These are phyloP conservation scores for Crotalus helleri DNA, from an alignment of 2,113 vertebrate genomes.

Conservation along the genomic window DNA sequence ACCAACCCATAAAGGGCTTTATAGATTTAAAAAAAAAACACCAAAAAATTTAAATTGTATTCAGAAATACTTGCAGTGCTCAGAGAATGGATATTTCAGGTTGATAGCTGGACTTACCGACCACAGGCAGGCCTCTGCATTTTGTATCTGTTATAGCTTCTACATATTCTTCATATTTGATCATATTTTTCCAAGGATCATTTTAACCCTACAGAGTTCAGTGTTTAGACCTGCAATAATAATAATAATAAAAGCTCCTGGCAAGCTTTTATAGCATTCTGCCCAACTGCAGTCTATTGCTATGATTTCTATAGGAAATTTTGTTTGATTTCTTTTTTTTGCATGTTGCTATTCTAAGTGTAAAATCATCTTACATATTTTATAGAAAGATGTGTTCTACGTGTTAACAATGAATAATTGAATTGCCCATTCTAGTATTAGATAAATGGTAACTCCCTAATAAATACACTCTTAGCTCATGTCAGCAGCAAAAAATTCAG, in stretches of 20 bases:
- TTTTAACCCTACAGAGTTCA: not conserved
- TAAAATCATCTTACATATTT: not conserved
- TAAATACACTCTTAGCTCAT: not conserved
- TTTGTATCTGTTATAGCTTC: not conserved
- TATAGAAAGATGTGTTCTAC: not conserved
- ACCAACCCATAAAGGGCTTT: not conserved
- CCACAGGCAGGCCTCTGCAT: not conserved
- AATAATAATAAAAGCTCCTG: not conserved
- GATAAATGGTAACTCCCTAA: not conserved
- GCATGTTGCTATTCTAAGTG: not conserved
- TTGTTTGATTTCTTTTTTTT: not conserved
- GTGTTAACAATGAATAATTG: not conserved
- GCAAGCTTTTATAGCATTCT: not conserved
- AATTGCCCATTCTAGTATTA: not conserved
- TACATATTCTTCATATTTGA: not conserved
- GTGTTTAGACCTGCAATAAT: not conserved
- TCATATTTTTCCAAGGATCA: not conserved
- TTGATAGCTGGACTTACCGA: not conserved
- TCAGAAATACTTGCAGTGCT: not conserved
- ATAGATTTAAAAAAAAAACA: not conserved
- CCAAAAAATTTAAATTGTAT: not conserved
- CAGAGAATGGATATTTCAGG: not conserved
- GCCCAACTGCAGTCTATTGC: not conserved
- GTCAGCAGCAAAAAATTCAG: not conserved
- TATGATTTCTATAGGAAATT: not conserved